Conservation (phyloP, 30 jellyfish, hydroid and myxozoan species). For the Rhopilema esculentum region DNA sequence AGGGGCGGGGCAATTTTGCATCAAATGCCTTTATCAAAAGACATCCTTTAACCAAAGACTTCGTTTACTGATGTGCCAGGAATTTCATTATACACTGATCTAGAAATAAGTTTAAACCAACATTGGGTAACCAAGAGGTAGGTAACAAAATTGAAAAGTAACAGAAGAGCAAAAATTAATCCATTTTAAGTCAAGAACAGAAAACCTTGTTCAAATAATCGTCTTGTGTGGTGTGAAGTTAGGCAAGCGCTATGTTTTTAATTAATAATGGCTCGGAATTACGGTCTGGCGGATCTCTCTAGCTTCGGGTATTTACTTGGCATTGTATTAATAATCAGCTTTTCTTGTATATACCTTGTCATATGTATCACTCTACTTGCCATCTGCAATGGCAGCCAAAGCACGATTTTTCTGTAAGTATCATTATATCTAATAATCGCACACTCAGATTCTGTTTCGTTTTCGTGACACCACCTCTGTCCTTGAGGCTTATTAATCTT, state of each 20-base stretch:
- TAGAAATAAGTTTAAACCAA: background rate
- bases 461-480: no score
- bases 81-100: background rate
- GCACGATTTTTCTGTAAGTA: background rate
- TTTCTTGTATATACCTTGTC: background rate
- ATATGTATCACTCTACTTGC: background rate
- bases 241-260: background rate
- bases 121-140: background rate
- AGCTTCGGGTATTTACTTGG: background rate
- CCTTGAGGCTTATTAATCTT: no score
- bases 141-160: background rate
- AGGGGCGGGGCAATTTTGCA: background rate
- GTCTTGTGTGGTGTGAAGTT: background rate
- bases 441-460: no score
- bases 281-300: background rate
- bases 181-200: background rate
- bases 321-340: background rate
- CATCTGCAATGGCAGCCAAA: background rate
- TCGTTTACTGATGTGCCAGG: background rate
- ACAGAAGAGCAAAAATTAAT: background rate
- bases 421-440: no score
- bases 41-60: background rate
- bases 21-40: background rate
- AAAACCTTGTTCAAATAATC: background rate
- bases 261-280: no score